A percentile compares a stretch with the other conserved stretches of the same genome.
These are phyloP conservation scores for Phyllostomus discolor DNA, from an alignment of 2,113 vertebrate genomes.

Conservation along the genomic window DNA sequence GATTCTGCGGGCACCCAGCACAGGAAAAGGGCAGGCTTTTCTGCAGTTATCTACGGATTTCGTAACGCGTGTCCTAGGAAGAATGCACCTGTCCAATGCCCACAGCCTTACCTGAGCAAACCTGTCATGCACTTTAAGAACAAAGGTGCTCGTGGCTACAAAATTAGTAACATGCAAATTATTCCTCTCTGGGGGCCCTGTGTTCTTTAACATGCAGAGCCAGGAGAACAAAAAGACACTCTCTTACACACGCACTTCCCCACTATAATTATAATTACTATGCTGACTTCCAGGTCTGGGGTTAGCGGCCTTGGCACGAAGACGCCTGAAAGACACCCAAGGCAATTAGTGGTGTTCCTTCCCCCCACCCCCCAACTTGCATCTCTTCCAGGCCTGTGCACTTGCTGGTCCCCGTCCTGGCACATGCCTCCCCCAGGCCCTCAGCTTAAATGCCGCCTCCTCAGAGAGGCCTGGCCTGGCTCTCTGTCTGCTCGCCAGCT, in stretches of 20 bases:
- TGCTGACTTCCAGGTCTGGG: not conserved
- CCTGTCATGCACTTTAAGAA: not conserved
- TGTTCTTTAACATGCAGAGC: not conserved
- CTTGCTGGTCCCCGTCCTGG: not conserved
- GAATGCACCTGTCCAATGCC: not conserved
- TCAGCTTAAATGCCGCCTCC: not conserved
- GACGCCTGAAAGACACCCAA: conserved; percentile 14
- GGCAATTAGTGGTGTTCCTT: conserved; percentile 5
- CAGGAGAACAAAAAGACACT: not conserved
- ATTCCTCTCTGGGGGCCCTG: not conserved
- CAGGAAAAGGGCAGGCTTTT: not conserved
- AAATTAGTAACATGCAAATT: not conserved
- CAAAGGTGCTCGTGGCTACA: not conserved
- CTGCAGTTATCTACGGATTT: not conserved
- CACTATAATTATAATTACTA: conserved; percentile 18
- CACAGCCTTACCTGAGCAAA: not conserved
- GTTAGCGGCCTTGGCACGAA: not conserved
- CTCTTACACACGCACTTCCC: not conserved
- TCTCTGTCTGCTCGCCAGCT: not conserved
- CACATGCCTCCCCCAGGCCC: not conserved
- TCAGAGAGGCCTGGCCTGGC: not conserved
- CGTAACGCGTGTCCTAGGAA: not conserved
- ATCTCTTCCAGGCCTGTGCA: not conserved
- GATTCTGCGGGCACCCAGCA: not conserved
- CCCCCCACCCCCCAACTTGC: not conserved